Base-by-base conservation (phyloP, 2,888 invertebrate genomes). In the Pheosia gnoma region DNA sequence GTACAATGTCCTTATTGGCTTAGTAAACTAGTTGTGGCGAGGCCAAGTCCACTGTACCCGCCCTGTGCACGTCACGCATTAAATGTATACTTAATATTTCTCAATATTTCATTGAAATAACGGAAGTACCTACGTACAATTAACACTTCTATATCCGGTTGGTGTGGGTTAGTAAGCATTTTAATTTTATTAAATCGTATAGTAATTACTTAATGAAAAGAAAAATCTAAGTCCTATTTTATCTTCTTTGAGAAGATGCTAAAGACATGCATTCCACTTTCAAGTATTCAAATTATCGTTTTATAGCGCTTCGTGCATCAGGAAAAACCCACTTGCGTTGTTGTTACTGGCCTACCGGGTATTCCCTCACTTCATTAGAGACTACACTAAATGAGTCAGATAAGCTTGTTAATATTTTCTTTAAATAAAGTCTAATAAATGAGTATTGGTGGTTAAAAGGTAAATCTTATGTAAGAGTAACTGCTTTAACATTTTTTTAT, bases 351-450 rank as follows among this genome's bases (percentile, higher is more conserved):
- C 51, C 10, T 56, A 54, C 59, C 71, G 67, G 73, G 73, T 67
- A 73, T 56, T 72, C 64, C 73, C 73, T 57, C 37, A 55, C 59
- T 66, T 66, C 58, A 61, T 43, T 9, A 11, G 52, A 68, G 41
- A 9, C 41, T 37, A 54, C 10, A n/a, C 5, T 45, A 52, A 62
- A 60, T 72, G 69, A 75, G 61, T 75, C 69, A 72, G 57, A 57
- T 56, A 5, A 51, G 36, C 3, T 9, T 3, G 25, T 25, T 5
- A 9, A 54, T 4, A 38, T 10, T 54, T 54, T 54, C 36, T 8
- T 25, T 51, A 51, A 25, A 25, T 9, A n/a, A 8, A 11, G n/a
- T 2, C 25, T 25, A 25, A 25, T 25, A 25, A 25, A 25, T 25
- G 25, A 25, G 25, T 25, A 25, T 25, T 25, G 25, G 25, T 25